Evolutionary conservation across 2,888 invertebrate species (phyloP).

Genomic region (Heliconius ethilla): DNA sequence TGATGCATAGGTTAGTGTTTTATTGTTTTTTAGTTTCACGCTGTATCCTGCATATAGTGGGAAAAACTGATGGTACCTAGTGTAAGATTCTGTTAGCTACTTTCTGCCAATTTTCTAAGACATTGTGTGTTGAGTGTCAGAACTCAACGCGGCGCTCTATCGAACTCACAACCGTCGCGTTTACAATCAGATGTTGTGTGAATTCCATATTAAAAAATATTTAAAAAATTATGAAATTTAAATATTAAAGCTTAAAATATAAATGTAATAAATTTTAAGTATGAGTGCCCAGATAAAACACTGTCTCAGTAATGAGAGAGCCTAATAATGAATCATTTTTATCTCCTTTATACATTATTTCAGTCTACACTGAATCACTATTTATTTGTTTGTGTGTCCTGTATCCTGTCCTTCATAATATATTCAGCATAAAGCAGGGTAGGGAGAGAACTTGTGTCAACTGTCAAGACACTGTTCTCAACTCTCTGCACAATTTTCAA

Average conservation of each 20-base stretch:
- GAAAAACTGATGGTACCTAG: not conserved
- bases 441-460: too few species aligned
- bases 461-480: too few species aligned
- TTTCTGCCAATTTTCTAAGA: not conserved
- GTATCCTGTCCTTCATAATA: too few species aligned
- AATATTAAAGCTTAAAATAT: conserved; percentile 2
- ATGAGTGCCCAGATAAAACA: not conserved
- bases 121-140: not conserved
- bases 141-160: not conserved
- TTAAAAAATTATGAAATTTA: not conserved
- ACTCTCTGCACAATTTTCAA: too few species aligned
- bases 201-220: not conserved
- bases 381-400: not conserved
- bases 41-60: too few species aligned
- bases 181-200: not conserved
- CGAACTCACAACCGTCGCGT: not conserved
- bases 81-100: not conserved
- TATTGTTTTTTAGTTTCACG: not conserved
- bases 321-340: not conserved
- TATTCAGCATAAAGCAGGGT: too few species aligned
- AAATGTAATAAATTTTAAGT: not conserved
- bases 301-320: not conserved
- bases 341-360: not conserved
- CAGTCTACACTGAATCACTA: not conserved
- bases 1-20: conserved; percentile 85